phyloP scores from a whole-genome alignment of 1,140 invertebrate species.

The Drosophila teissieri region DNA sequence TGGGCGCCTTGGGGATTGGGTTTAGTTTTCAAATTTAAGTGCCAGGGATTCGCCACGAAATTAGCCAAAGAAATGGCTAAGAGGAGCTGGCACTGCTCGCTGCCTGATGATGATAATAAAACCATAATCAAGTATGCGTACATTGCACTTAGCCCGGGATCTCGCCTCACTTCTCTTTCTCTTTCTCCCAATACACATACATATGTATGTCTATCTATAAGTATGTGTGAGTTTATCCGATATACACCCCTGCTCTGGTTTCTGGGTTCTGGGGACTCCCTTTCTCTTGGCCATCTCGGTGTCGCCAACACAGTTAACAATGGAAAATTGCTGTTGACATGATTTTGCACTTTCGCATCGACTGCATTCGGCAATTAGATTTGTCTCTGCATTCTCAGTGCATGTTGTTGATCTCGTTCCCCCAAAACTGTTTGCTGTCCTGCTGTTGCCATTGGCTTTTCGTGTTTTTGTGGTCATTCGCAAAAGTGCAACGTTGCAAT shows the following conservation, averaged over 20 bases:
- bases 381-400: conserved; percentile 62
- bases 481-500: conserved; percentile 74
- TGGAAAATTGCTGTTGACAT: conserved; percentile 85
- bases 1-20: conserved; percentile 36
- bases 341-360: conserved; percentile 85
- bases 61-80: conserved; percentile 71
- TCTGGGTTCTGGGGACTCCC: conserved; percentile 4
- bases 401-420: conserved; percentile 43
- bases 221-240: background rate
- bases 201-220: background rate
- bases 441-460: conserved; percentile 20
- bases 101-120: conserved; percentile 62
- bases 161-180: background rate
- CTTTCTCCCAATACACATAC: background rate
- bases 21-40: conserved; percentile 82
- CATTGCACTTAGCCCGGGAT: conserved; percentile 42
- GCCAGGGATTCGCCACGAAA: conserved; percentile 76
- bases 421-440: background rate
- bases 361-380: conserved; percentile 85
- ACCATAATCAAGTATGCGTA: conserved; percentile 81
- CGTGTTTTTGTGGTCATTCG: conserved; percentile 66
- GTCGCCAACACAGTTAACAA: conserved; percentile 69
- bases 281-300: conserved; percentile 15
- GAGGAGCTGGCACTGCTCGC: conserved; percentile 29
- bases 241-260: background rate